Conservation (phyloP, 2,113 vertebrate genomes). For the Phalacrocorax pelagicus region DNA sequence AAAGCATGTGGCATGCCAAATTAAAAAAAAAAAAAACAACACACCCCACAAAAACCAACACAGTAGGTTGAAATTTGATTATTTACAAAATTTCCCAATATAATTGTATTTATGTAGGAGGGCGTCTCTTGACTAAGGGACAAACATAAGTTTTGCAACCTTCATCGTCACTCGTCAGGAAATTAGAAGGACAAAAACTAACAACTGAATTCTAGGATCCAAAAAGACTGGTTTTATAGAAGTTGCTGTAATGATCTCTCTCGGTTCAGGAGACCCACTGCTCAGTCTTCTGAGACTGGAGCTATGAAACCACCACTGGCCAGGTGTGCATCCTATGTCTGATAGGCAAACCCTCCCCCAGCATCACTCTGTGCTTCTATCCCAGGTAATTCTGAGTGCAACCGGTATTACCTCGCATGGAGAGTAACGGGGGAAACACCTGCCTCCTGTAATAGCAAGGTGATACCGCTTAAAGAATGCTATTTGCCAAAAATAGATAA, state of each 20-base stretch:
- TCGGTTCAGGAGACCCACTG: not conserved
- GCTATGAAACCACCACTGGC: not conserved
- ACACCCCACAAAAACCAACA: too few relatives aligned
- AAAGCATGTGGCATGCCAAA: not conserved
- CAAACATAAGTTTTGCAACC: not conserved
- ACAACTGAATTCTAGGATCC: not conserved
- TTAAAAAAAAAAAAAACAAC: not conserved
- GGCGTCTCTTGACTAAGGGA: not conserved
- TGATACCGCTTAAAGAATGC: not conserved
- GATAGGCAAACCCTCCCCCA: not conserved
- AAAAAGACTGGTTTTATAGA: not conserved
- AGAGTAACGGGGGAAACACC: not conserved
- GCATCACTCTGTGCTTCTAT: not conserved
- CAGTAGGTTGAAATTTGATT: not conserved
- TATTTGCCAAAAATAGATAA: not conserved
- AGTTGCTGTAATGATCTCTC: not conserved
- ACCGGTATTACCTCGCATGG: not conserved
- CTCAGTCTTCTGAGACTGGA: not conserved
- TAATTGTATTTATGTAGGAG: not conserved
- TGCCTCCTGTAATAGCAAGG: not conserved
- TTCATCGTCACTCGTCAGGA: not conserved
- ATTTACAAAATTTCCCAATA: not conserved
- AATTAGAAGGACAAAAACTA: not conserved
- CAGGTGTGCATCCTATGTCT: not conserved
- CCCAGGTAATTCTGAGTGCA: not conserved